Conservation (phyloP, 2,113 vertebrate species). For the Microtus montanus region DNA sequence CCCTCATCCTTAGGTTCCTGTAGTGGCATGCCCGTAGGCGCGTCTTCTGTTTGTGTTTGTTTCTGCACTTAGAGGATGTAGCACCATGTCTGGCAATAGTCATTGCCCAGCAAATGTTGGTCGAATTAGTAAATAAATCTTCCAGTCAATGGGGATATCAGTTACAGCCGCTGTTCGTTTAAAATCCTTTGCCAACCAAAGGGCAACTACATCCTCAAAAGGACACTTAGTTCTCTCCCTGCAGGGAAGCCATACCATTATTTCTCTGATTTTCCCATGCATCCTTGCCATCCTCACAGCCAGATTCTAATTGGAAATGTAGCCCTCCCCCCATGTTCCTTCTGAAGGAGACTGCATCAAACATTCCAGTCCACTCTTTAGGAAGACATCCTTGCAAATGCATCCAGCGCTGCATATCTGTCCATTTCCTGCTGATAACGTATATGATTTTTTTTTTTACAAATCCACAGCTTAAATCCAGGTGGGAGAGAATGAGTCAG, state of each 20-base stretch:
- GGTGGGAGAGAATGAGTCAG: constrained; percentile 75
- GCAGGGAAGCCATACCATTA: neutral
- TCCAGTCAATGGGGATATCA: neutral
- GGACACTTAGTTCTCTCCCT: neutral
- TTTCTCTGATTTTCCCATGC: neutral
- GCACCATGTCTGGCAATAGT: neutral
- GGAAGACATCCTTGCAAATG: constrained; percentile 43
- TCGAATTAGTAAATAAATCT: constrained; percentile 45
- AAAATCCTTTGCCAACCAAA: neutral
- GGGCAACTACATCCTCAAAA: neutral
- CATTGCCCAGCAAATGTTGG: constrained; percentile 26
- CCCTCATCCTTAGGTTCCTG: neutral
- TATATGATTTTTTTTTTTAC: constrained; percentile 62
- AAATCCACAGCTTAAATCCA: constrained; percentile 72
- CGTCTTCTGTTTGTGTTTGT: constrained; percentile 48
- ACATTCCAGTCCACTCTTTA: constrained; percentile 7
- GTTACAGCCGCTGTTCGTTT: neutral
- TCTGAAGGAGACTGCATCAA: neutral
- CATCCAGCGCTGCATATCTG: constrained; percentile 49
- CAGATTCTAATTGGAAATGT: constrained; percentile 31
- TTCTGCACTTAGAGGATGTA: constrained; percentile 1
- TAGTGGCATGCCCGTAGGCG: neutral
- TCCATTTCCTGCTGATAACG: constrained; percentile 70
- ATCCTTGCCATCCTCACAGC: neutral
- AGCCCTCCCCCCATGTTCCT: neutral